Base-by-base conservation (phyloP, 2,888 invertebrate species). In the Diaphora mendica region DNA sequence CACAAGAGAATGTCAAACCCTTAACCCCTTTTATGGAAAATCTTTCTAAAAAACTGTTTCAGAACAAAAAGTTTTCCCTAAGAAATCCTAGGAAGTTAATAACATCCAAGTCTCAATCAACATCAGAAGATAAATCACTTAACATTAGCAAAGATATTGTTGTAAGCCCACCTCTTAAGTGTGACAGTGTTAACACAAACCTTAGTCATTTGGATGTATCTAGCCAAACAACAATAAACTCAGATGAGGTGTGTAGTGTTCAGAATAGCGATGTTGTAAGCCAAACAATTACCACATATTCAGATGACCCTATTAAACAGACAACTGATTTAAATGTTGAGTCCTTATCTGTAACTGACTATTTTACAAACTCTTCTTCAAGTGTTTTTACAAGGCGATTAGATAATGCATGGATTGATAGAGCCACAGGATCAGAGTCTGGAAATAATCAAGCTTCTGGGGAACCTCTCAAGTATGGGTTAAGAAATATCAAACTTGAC, bases 1-100 rank as follows among this genome's bases (percentile, higher is more conserved):
- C 74, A 59, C 33, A 78, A 55, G 64, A 70, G 48, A 77, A 77
- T 51, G 44, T 84, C 83, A 88, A 86, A 75, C 75, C 82, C 76
- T 82, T 66, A 82, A 88, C 84, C 80, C 90, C 89, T 78, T 96
- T 96, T 68, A 88, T 89, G 62, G 96, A 96, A 85, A 96, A 96
- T 84, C 88, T 97, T 23, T 96, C 97, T 0, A 96, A 97, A 83
- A 97, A 98, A 87, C 92, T 98, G 76, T 98, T 98, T 91, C 96
- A 96, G 74, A 96, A 96, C 68, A 95, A 96, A 35, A 97, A 96
- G 82, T 97, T 98, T 90, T 96, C 96, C 9, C 96, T 97, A 85
- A 96, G 98, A 84, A 98, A 98, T 93, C 98, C 98, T 1, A 96
- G 98, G 84, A 98, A 98, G 90, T 96, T 90, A n/a, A 80, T 83